Conservation (phyloP, 2,113 vertebrate species). For the Spheniscus mendiculus region DNA sequence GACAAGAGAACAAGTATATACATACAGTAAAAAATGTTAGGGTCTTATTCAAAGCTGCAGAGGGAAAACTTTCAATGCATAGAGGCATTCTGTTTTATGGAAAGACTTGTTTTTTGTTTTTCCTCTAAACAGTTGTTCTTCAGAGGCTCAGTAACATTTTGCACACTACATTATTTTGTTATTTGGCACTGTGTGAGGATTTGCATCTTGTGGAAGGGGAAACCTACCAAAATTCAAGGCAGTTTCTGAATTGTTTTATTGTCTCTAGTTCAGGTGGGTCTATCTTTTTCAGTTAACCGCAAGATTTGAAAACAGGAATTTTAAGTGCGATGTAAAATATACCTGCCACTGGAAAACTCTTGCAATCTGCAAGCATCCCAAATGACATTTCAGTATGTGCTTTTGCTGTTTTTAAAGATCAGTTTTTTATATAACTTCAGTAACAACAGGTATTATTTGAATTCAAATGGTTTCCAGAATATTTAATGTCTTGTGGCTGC, state of each 20-base stretch:
- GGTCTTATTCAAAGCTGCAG: neutral
- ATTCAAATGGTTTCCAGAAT: neutral
- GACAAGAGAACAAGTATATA: neutral
- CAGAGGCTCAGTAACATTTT: neutral
- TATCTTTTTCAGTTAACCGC: neutral
- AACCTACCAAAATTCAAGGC: neutral
- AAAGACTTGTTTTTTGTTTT: neutral
- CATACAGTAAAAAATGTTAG: neutral
- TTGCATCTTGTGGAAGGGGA: neutral
- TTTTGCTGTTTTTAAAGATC: neutral
- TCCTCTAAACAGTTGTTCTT: neutral
- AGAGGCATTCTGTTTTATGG: neutral
- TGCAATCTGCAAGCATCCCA: neutral
- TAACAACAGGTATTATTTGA: neutral
- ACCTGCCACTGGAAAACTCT: neutral
- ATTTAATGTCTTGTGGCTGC: neutral
- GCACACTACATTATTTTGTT: neutral
- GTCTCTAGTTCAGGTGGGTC: neutral
- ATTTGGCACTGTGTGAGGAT: neutral
- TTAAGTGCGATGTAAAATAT: neutral
- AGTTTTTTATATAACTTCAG: neutral
- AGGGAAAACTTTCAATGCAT: neutral
- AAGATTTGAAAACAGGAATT: neutral
- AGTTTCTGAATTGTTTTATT: neutral
- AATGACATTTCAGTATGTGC: neutral